Conservation (phyloP, 2,888 invertebrate species). For the Chloromyia formosa region DNA sequence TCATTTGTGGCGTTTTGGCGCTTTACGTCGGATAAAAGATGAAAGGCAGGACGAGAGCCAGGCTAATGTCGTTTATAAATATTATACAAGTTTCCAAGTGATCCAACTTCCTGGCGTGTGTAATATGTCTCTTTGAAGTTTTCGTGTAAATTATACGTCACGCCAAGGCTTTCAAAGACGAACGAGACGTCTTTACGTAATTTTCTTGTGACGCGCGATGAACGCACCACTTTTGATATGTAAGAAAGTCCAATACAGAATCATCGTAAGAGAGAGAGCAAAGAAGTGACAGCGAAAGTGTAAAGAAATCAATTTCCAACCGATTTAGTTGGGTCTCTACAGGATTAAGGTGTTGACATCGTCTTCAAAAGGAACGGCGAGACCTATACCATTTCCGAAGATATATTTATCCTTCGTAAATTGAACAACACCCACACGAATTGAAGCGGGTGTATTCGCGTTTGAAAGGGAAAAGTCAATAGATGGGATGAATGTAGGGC, state of each 20-base stretch:
- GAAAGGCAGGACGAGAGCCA: slow-evolving; percentile 19
- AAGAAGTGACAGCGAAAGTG: slow-evolving; percentile 35
- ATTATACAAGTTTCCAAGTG: slow-evolving; percentile 31
- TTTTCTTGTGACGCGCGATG: slow-evolving; percentile 22
- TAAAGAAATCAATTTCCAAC: slow-evolving; percentile 49
- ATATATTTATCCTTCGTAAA: slow-evolving; percentile 22
- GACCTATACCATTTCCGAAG: slow-evolving; percentile 1
- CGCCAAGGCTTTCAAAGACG: slow-evolving; percentile 31
- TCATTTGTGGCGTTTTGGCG: slow-evolving; percentile 25
- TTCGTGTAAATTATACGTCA: slow-evolving; percentile 48
- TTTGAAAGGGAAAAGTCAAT: no score
- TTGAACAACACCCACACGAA: background rate
- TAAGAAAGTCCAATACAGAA: no score
- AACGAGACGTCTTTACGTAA: slow-evolving; percentile 10
- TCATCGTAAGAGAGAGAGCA: background rate
- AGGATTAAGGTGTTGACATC: slow-evolving; percentile 49
- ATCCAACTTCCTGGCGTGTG: slow-evolving; percentile 38
- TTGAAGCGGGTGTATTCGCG: no score
- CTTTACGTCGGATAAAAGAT: slow-evolving; percentile 3
- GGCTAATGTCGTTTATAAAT: slow-evolving; percentile 37
- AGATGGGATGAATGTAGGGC: no score
- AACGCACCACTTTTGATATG: background rate
- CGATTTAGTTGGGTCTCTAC: slow-evolving; percentile 47
- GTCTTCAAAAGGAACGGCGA: slow-evolving; percentile 13
- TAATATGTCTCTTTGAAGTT: slow-evolving; percentile 29